Base-by-base conservation (phyloP, 1,140 invertebrate genomes). In the Diachasma alloeum region DNA sequence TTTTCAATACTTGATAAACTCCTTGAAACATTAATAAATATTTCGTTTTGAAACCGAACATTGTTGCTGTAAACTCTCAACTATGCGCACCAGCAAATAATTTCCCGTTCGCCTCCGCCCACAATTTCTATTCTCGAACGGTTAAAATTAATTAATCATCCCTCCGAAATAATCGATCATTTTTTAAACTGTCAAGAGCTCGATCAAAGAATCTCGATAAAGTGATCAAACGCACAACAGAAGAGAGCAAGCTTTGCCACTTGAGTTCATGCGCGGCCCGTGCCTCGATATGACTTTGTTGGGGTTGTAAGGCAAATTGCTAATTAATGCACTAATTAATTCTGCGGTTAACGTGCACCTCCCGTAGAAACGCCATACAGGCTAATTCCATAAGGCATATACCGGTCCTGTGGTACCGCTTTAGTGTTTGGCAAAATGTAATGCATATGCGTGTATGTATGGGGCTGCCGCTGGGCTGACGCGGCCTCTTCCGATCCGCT, bases 321-420 rank as follows among this genome's bases (percentile, higher is more conserved):
- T 85, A 85, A 86, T 85, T 85, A 86, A 84, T 85, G 76, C 80
- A 70, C 72, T 85, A 86, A 86, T 86, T 86, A 84, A 86, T 86
- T 86, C 83, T 84, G 80, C 78, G 81, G 78, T 76, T 53, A 59
- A 76, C 46, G 53, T 63, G 70, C 79, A 82, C 80, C 80, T 81
- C 17, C 37, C 37, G 36, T 46, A 42, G 69, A 70, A 76, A 42
- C 59, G 59, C 53, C 53, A 70, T 68, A 46, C 68, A 53, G 68
- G 69, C 75, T 84, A 82, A 84, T 83, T 78, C 78, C 31, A 46
- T 31, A 42, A 80, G 81, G 80, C 39, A 68, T 31, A 63, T n/a
- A 56, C 19, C 17, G 53, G 53, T 9, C 26, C 19, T 63, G 44
- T 39, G 66, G 26, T 24, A 66, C 24, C 24, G 36, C 11, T 10